Conservation (phyloP, 1,140 invertebrate species). For the Dysdera silvatica region DNA sequence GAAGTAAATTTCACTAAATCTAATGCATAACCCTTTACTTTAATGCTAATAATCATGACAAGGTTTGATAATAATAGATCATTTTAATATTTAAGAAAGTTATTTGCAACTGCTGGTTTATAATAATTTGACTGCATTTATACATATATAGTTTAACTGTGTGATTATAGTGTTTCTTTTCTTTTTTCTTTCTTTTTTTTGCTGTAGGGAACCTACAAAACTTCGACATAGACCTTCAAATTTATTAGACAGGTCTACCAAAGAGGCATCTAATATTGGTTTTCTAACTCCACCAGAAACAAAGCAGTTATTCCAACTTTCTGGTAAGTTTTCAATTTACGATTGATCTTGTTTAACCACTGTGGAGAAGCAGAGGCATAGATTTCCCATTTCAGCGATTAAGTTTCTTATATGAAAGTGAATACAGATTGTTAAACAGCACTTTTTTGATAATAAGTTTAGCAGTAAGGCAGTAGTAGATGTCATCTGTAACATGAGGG, state of each 20-base stretch:
- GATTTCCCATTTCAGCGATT: not conserved
- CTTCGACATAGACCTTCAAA: slow-evolving; percentile 22
- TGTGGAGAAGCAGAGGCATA: not conserved
- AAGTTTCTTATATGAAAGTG: not conserved
- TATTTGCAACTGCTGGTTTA: too few species aligned
- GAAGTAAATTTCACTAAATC: too few species aligned
- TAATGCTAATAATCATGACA: too few species aligned
- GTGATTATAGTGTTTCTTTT: too few species aligned
- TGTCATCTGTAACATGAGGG: too few species aligned
- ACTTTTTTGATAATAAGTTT: not conserved
- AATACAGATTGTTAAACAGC: not conserved
- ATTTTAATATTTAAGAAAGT: too few species aligned
- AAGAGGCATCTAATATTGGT: slow-evolving; percentile 11
- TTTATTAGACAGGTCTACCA: slow-evolving; percentile 11
- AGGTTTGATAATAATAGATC: too few species aligned
- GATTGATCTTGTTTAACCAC: not conserved
- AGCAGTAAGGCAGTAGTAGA: too few species aligned
- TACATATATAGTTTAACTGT: too few species aligned
- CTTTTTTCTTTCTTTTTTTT: slow-evolving; percentile 2
- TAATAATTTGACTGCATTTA: too few species aligned
- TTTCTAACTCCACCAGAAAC: slow-evolving; percentile 9
- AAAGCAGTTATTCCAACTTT: slow-evolving; percentile 8
- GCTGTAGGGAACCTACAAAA: slow-evolving; percentile 16
- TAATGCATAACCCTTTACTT: too few species aligned
- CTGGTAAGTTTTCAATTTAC: slow-evolving; percentile 3